Conservation (phyloP, 2,113 vertebrate genomes). For the Sebastes schlegelii region DNA sequence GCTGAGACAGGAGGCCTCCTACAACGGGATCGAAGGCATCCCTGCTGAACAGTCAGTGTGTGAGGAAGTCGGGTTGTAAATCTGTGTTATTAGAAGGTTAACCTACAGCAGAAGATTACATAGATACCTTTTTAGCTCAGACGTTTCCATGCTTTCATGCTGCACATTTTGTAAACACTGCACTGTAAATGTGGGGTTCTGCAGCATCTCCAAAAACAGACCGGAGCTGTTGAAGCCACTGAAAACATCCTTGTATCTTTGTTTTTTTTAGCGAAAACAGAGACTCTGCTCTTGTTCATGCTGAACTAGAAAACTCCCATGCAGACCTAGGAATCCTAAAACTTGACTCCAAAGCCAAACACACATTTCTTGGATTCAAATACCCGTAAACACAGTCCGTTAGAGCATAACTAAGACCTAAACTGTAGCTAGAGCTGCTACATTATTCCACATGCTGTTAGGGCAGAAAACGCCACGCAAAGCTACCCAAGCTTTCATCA, state of each 20-base stretch:
- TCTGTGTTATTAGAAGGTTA: conserved; percentile 9
- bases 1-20: conserved; percentile 40
- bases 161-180: not conserved
- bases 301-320: conserved; percentile 26
- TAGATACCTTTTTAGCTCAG: not conserved
- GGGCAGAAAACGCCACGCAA: conserved; percentile 24
- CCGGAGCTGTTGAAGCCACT: not conserved
- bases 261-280: not conserved
- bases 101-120: not conserved
- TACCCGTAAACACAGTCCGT: not conserved
- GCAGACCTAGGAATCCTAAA: conserved; percentile 13
- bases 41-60: not conserved
- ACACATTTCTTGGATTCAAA: conserved; percentile 4
- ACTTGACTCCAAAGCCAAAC: conserved; percentile 2
- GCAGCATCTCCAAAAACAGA: conserved; percentile 14
- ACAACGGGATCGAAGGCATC: not conserved
- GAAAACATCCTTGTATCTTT: not conserved
- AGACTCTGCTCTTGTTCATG: conserved; percentile 6
- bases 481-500: conserved; percentile 41
- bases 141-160: conserved; percentile 51
- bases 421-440: conserved; percentile 10
- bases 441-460: conserved; percentile 66
- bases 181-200: not conserved
- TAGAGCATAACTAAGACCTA: not conserved
- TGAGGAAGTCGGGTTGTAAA: not conserved